A percentile compares a stretch with the other conserved stretches of the same genome.
Conservation (phyloP, 2,888 invertebrate species). For the Eristalis arbustorum region DNA sequence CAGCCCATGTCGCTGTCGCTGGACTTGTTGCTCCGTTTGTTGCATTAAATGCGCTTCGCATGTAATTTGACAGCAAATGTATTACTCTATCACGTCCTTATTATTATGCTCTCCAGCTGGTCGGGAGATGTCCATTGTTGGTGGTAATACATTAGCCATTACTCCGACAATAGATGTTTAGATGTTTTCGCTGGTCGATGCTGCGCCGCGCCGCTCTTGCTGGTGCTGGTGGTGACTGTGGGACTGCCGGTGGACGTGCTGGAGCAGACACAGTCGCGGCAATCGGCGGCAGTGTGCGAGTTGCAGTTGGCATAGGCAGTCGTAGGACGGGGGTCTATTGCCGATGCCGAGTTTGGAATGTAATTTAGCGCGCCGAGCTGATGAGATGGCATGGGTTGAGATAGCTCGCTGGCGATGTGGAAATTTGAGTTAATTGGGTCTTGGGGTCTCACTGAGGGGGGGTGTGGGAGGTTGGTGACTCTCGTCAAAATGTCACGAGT, state of each 20-base stretch:
- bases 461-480: not conserved
- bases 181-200: conserved; percentile 63
- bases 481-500: not conserved
- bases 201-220: conserved; percentile 5
- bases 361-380: conserved; percentile 57
- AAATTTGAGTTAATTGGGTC: conserved; percentile 59
- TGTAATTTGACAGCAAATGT: conserved; percentile 74
- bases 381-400: conserved; percentile 45
- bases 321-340: conserved; percentile 35
- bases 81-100: conserved; percentile 73
- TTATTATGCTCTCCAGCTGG: conserved; percentile 71
- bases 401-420: conserved; percentile 38
- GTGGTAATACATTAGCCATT: conserved; percentile 71
- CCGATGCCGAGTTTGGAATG: conserved; percentile 64
- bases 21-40: conserved; percentile 59
- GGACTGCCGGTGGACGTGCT: not conserved
- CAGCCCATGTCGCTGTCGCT: conserved; percentile 53
- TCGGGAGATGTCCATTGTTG: conserved; percentile 69
- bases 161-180: conserved; percentile 70
- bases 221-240: not conserved
- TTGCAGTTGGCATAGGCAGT: conserved; percentile 30
- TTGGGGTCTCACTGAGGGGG: not conserved
- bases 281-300: conserved; percentile 18
- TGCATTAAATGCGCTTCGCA: conserved; percentile 71
- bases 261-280: conserved; percentile 3